These are phyloP conservation scores for Lethenteron reissneri DNA, from an alignment of 2,113 vertebrate species.

Conservation along the genomic window DNA sequence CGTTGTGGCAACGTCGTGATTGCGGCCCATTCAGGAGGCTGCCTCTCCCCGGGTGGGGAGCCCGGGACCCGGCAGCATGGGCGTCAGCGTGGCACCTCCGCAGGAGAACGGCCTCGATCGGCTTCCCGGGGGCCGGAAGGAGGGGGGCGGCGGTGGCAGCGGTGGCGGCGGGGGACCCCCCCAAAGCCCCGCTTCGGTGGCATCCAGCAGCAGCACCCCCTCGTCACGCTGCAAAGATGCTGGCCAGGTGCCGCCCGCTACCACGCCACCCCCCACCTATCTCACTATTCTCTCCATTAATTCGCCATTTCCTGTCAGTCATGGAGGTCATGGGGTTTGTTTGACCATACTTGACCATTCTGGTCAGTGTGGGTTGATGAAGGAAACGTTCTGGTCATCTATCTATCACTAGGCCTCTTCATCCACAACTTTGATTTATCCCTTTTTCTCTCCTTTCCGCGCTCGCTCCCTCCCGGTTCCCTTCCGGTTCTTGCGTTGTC, in stretches of 20 bases:
- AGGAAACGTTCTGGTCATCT: no score
- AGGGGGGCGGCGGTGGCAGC: slow-evolving; percentile 12
- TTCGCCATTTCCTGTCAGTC: not conserved
- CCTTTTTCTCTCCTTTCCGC: no score
- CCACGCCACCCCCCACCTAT: no score
- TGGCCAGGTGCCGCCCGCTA: slow-evolving; percentile 20
- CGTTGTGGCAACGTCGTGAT: no score
- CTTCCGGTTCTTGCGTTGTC: no score
- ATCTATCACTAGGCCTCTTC: no score
- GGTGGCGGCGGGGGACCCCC: slow-evolving; percentile 13
- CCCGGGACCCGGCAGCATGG: no score
- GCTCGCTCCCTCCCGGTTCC: no score
- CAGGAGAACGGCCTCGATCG: slow-evolving; percentile 32
- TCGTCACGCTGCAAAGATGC: slow-evolving; percentile 34
- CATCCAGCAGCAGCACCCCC: slow-evolving; percentile 29
- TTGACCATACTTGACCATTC: slow-evolving; percentile 14
- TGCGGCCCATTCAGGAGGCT: no score
- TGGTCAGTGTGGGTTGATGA: not conserved
- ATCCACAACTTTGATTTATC: no score
- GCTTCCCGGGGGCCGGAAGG: slow-evolving; percentile 20
- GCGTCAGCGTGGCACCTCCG: slow-evolving; percentile 13
- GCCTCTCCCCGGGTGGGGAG: no score
- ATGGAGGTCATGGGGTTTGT: slow-evolving; percentile 13
- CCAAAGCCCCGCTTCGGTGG: slow-evolving; percentile 28
- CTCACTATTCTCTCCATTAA: no score